phyloP scores from a whole-genome alignment of 2,888 invertebrate genomes.

The Nomada ferruginata region DNA sequence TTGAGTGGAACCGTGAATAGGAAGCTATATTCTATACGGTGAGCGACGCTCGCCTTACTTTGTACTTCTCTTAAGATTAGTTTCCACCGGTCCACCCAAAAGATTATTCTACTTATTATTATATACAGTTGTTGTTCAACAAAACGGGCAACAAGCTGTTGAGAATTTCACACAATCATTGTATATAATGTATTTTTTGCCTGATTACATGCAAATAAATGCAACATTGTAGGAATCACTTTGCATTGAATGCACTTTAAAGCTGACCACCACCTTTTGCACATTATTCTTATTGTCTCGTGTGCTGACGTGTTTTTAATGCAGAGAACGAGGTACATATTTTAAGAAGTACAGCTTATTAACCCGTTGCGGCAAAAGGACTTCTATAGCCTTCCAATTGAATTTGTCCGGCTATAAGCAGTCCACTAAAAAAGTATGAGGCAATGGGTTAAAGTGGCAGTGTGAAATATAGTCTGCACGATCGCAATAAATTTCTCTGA shows the following conservation, averaged over 20 bases:
- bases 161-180: slow-evolving; percentile 41
- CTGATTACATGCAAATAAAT: slow-evolving; percentile 65
- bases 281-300: background rate
- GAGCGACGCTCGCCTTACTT: background rate
- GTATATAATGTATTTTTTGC: slow-evolving; percentile 76
- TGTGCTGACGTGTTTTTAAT: background rate
- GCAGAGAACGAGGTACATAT: background rate
- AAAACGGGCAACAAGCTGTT: slow-evolving; percentile 23
- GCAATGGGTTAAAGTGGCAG: background rate
- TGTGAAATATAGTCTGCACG: background rate
- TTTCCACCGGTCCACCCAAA: background rate
- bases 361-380: too few relatives aligned
- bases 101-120: slow-evolving; percentile 59
- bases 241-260: slow-evolving; percentile 3
- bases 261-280: background rate
- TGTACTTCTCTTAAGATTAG: background rate
- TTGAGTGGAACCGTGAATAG: slow-evolving; percentile 4
- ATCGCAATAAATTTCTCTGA: background rate
- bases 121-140: slow-evolving; percentile 28
- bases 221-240: slow-evolving; percentile 39
- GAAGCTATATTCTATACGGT: slow-evolving; percentile 1
- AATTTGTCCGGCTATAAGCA: too few relatives aligned
- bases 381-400: too few relatives aligned
- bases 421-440: too few relatives aligned
- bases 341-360: background rate